Base-by-base conservation (phyloP, 2,113 vertebrate species). In the Tapirus terrestris region DNA sequence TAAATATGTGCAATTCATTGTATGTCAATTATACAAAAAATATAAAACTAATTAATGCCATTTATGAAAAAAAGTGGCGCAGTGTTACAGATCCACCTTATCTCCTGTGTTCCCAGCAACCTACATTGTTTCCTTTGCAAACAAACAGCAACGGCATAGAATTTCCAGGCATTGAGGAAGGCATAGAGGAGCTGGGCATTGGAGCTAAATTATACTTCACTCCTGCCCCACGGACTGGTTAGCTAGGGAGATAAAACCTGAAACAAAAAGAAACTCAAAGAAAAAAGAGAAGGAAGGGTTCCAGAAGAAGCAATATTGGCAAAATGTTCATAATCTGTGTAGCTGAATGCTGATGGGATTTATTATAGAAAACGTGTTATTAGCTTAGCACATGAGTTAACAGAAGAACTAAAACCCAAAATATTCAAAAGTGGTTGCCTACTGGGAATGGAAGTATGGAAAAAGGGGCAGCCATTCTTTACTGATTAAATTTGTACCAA, bases 361-460 rank as follows among this genome's bases (percentile, higher is more conserved):
- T 87, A 93, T 65, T 95, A 79, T 25, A 51, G 58, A 73, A 96
- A 91, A 88, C 17, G 18, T 91, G 36, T 83, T 73, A 56, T 82
- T 79, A 96, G 27, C 53, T 60, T 92, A 91, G 11, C 23, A 63
- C 58, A 93, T 21, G 29, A 88, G 29, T 89, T 91, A 70, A 94
- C 7, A 65, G 29, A 82, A 72, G 11, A 96, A 67, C 20, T 82
- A 93, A 83, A 88, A 39, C 20, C 48, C 25, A 2, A 95, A 90
- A 84, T 95, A 93, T 43, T 92, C 73, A 70, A 88, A 93, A 96
- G 45, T 76, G 8, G 20, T 88, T 91, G 36, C 60, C 76, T 77
- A 23, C 29, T 88, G 31, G 18, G 8, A 94, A 90, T 58, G 25
- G 89, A 94, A 85, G 76, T 45, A 2, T 61, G 43, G 45, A 61